These are phyloP conservation scores for Tachina fera DNA, from an alignment of 2,888 invertebrate species.

Conservation along the genomic window DNA sequence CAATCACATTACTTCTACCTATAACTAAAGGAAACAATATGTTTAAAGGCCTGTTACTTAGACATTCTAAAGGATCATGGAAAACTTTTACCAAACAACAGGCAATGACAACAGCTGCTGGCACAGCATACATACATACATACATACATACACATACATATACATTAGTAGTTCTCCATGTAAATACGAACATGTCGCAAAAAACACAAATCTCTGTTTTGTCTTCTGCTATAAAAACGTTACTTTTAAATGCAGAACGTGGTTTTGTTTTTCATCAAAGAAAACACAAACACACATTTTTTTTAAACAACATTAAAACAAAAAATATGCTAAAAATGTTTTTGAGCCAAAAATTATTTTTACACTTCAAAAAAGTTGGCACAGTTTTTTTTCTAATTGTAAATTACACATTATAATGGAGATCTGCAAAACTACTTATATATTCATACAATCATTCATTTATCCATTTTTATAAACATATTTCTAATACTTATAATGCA, in stretches of 20 bases:
- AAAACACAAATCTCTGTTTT: constrained; percentile 32
- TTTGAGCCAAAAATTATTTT: constrained; percentile 56
- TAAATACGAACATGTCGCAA: constrained; percentile 50
- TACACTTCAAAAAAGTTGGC: constrained; percentile 67
- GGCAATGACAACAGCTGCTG: constrained; percentile 66
- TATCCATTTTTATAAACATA: constrained; percentile 20
- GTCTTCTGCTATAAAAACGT: not conserved
- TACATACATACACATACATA: not conserved
- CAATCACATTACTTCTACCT: no score
- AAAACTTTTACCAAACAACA: constrained; percentile 31
- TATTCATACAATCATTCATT: constrained; percentile 47
- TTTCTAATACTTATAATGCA: constrained; percentile 34
- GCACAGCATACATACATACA: constrained; percentile 43
- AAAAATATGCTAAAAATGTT: constrained; percentile 55
- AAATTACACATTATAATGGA: constrained; percentile 37
- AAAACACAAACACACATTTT: constrained; percentile 9
- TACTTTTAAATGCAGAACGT: constrained; percentile 1
- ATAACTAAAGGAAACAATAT: not conserved
- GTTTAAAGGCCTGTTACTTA: constrained; percentile 10
- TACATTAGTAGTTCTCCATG: constrained; percentile 38
- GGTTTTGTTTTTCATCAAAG: constrained; percentile 8
- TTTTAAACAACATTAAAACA: constrained; percentile 14
- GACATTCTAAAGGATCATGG: constrained; percentile 10
- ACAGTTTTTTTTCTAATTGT: constrained; percentile 49
- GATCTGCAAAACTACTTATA: constrained; percentile 45